Evolutionary conservation across 2,113 vertebrate species (phyloP), one percentile per base, ranked within the genome.

Genomic region (Albula glossodonta): DNA sequence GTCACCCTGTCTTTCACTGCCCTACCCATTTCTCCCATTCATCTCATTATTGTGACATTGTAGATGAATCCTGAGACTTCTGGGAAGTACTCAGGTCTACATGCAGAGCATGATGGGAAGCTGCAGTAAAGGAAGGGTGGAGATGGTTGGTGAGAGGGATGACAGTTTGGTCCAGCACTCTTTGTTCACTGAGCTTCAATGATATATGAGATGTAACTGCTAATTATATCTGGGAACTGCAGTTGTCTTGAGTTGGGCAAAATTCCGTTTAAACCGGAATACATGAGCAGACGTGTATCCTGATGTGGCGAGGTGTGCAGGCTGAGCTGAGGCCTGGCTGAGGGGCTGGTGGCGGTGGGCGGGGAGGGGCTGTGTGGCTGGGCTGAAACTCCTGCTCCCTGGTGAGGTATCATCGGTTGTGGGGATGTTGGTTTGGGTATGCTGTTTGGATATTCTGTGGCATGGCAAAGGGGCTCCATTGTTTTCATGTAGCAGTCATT

Each of bases 211-310:
- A 80, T 25, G 25, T 51, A 50, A 50, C 80, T 81, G 80, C 80
- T 86, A 86, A 86, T 82, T 82, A 82, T 86, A 82, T 80, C 80
- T 56, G 70, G 63, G 60, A 41, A 13, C 15, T 82, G 85, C 85
- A 63, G 85, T 86, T 82, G 41, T 63, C 57, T 80, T 82, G 85
- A 82, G 63, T 80, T 82, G 85, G 70, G 85, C 63, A 86, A 86
- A 86, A 86, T 86, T 86, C 85, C 85, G 85, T 86, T 86, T 86
- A 78, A 86, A 86, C 85, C 85, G 85, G 85, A 86, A 86, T 86
- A 82, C 85, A 82, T 82, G 80, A 86, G 60, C 80, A 86, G 85
- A 81, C 80, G 63, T 82, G 85, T 86, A 86, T 86, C 85, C 85
- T 86, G 85, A 86, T 86, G 85, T 86, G 85, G 85, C 82, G 51